Base-by-base conservation (phyloP, 2,113 vertebrate species). In the Pleuronectes platessa region DNA sequence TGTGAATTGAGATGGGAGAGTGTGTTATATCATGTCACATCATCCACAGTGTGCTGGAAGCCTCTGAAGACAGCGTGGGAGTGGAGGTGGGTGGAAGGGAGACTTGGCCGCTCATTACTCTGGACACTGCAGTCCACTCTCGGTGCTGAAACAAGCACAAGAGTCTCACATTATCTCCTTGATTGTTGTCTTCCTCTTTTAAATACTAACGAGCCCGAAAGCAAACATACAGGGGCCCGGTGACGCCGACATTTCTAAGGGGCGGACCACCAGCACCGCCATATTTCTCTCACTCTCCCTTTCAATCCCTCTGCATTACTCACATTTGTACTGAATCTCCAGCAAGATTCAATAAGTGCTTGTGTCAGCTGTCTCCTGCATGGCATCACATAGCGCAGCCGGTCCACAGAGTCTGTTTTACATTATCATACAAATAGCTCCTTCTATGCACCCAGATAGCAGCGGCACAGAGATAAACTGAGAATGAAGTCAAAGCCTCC, bases 371-470 rank as follows among this genome's bases (percentile, higher is more conserved):
- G 85, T 84, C 78, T 75, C 55, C 68, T 51, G 79, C 74, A 37
- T 47, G 61, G 70, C 74, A 53, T 76, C 71, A 31, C 66, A 71
- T 8, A 23, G 21, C 66, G 65, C 23, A 54, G 74, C 68, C 59
- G 0, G 51, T 82, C 55, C 83, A 47, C 60, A 35, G 54, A 58
- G 61, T 70, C 63, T 64, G 64, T 61, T 77, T 75, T 59, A 71
- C 68, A 81, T 90, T 84, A 86, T 72, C 78, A 86, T 84, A 84
- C 71, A 86, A 90, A 89, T 81, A 82, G 74, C 68, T 79, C 49
- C 61, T 55, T 66, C 64, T 37, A 1, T 21, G 61, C 27, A 3
- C 31, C 49, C 62, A 55, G 61, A 67, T 20, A 60, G 45, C 26
- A 71, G 54, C 18, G 37, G 15, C 14, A 21, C 3, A 0, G 49